Evolutionary conservation across 2,797 vertebrate species (phyloP).

Genomic region (Cirrhinus molitorella): DNA sequence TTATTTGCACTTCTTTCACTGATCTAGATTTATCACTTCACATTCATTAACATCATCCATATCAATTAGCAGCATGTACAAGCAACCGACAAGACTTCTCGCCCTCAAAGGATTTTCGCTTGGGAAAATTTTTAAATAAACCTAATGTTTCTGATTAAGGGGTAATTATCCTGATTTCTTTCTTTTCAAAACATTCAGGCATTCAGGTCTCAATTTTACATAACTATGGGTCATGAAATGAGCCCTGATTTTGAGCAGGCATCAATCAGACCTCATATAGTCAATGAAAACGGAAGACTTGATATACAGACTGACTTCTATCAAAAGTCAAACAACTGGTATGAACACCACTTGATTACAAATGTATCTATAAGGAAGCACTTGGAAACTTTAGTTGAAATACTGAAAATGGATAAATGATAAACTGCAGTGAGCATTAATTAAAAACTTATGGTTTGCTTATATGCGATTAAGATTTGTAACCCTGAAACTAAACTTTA

Average conservation of each 20-base stretch:
- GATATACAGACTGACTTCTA: background rate
- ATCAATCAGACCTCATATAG: constrained; percentile 9
- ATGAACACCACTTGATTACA: constrained; percentile 21
- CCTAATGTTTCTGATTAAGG: constrained; percentile 63
- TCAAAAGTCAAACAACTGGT: background rate
- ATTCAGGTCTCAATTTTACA: constrained; percentile 58
- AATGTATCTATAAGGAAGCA: background rate
- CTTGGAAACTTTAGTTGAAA: background rate
- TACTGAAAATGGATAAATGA: background rate
- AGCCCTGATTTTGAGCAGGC: constrained; percentile 30
- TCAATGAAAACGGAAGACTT: background rate
- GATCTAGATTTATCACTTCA: constrained; percentile 57
- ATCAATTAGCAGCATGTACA: constrained; percentile 61
- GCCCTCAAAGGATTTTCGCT: constrained; percentile 62
- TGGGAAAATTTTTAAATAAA: constrained; percentile 63
- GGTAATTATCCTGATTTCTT: constrained; percentile 61
- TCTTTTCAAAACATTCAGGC: constrained; percentile 59
- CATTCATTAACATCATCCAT: constrained; percentile 65
- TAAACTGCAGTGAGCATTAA: background rate
- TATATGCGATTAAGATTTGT: background rate
- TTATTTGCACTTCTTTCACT: constrained; percentile 30
- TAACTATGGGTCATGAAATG: constrained; percentile 48
- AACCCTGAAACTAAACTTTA: background rate
- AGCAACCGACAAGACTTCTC: constrained; percentile 56
- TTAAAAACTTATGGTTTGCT: background rate